Evolutionary conservation across 2,888 invertebrate genomes (phyloP), one percentile per base, ranked within the genome.

Genomic region (Agrotis ipsilon): DNA sequence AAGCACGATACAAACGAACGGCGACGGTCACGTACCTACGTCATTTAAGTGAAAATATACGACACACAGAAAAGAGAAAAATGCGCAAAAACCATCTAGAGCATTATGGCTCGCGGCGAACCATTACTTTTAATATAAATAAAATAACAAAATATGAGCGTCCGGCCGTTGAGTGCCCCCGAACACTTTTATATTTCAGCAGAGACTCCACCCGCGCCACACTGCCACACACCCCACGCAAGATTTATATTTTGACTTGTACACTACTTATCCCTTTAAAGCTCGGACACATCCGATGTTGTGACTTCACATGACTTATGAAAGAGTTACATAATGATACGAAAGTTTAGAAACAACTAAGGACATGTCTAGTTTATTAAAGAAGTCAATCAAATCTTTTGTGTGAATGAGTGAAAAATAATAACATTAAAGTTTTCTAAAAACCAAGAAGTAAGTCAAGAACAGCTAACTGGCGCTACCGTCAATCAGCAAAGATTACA

Each of bases 91-190:
- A 95, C 92, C 90, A 93, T 93, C 94, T 90, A 90, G 93, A 93
- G 92, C 93, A 94, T 95, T 95, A 95, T 95, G 91, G 93, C 90
- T 92, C 91, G 92, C 91, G 92, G 88, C 89, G 84, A 88, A 93
- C 95, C 96, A 96, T 96, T 96, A 96, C 96, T 96, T 96, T 96
- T 96, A 95, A 96, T 96, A 96, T 94, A 96, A 96, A 96, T 96
- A 96, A 96, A 96, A 96, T 96, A 96, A 95, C 96, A 96, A 96
- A 96, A 96, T 96, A 96, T 96, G 96, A 96, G 96, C 91, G 94
- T 95, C 96, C 95, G 95, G 95, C 95, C 94, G 95, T 91, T 92
- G 95, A 94, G 96, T 94, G 94, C 94, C 95, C 94, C 94, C 89
- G 92, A 93, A 93, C 94, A 94, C 94, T 96, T 95, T 95, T 95